Base-by-base conservation (phyloP, 2,113 vertebrate genomes). In the Strix aluco region DNA sequence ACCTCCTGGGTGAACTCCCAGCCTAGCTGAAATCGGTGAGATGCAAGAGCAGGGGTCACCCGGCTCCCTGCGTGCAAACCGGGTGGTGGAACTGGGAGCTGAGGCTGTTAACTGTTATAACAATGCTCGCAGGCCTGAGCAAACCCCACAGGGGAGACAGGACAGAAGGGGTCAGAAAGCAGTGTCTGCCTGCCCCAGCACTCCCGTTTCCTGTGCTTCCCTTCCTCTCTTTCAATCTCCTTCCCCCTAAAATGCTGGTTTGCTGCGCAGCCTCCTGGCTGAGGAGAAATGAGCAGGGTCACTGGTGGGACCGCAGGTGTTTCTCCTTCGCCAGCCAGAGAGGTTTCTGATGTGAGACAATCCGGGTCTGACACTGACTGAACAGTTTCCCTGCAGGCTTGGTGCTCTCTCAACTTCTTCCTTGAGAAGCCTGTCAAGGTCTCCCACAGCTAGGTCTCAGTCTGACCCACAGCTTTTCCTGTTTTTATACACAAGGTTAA, bases 301-400 rank as follows among this genome's bases (percentile, higher is more conserved):
- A 11, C 15, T 1, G 1, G 25, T 18, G n/a, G 47, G 18, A 44
- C 22, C 1, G 9, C 3, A 2, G 11, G 32, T 34, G 14, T 11
- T 38, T 14, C 11, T 11, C 29, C 32, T 44, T 52, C 5, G 2
- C 15, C 29, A 26, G 19, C 26, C 59, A 8, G 32, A 52, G 44
- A 19, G 27, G 12, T 38, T 32, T 78, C 32, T 34, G 36, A 7
- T 0, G 1, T 22, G 19, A 34, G 27, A 27, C 52, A 25, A 1
- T 17, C 11, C 1, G 1, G 2, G 10, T 11, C 54, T 61, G 21
- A 10, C 63, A 10, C 11, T 1, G 5, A 5, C 51, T 22, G 58
- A 15, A 6, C 29, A 13, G 5, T 34, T 49, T 26, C 13, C 13
- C 7, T 13, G 21, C 3, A 44, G 30, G 9, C 34, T 73, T 15